Conservation (phyloP, 1,140 invertebrate genomes). For the Caenorhabditis briggsae region DNA sequence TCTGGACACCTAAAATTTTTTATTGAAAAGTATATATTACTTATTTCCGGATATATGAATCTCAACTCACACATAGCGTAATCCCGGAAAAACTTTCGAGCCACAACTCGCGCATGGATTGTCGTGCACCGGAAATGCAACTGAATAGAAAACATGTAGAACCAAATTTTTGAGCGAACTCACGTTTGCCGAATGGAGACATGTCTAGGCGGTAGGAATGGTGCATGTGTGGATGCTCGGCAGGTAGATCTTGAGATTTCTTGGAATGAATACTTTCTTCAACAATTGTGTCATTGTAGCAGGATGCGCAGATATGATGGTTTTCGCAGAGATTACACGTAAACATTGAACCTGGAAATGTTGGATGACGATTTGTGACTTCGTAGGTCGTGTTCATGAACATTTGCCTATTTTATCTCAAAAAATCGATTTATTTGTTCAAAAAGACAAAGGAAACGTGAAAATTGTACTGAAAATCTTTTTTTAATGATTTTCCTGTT, state of each 20-base stretch:
- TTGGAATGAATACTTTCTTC: slow-evolving; percentile 38
- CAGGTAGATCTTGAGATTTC: neutral
- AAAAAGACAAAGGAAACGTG: no score
- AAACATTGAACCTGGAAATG: slow-evolving; percentile 36
- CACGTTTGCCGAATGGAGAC: slow-evolving; percentile 43
- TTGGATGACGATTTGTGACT: no score
- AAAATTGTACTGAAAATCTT: no score
- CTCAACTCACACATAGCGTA: slow-evolving; percentile 44
- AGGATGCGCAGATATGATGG: slow-evolving; percentile 43
- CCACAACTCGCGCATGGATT: slow-evolving; percentile 48
- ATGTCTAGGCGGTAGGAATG: slow-evolving; percentile 42
- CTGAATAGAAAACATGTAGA: neutral
- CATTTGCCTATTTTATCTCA: no score
- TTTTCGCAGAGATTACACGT: slow-evolving; percentile 31
- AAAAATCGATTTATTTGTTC: no score
- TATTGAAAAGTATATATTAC: no score
- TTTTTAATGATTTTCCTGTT: no score
- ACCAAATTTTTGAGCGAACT: neutral
- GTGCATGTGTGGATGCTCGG: slow-evolving; percentile 38
- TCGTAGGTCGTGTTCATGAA: no score
- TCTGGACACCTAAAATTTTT: slow-evolving; percentile 19
- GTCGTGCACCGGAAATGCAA: slow-evolving; percentile 47
- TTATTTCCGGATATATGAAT: no score
- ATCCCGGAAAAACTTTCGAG: slow-evolving; percentile 49
- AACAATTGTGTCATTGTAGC: slow-evolving; percentile 40